Evolutionary conservation across 1,140 invertebrate species (phyloP).

Genomic region (Zaprionus ghesquierei): DNA sequence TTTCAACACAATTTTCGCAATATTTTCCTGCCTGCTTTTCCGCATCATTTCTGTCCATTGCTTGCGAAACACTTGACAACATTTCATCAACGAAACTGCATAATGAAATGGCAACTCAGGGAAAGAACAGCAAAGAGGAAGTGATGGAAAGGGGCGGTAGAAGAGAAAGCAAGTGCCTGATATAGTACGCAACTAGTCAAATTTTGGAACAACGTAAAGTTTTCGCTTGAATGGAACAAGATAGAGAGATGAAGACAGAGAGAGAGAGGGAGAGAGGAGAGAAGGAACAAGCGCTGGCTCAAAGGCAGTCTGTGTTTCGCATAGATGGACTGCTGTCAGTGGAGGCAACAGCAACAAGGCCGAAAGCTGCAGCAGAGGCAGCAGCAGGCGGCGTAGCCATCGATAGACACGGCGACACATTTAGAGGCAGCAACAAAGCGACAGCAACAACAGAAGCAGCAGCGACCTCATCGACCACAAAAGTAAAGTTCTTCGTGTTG

Average conservation of each 20-base stretch:
- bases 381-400: conserved; percentile 19
- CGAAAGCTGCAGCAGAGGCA: neutral
- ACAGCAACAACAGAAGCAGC: conserved; percentile 25
- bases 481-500: conserved; percentile 70
- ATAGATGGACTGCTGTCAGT: conserved; percentile 12
- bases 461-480: conserved; percentile 56
- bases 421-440: conserved; percentile 39
- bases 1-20: neutral
- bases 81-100: conserved; percentile 44
- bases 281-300: neutral
- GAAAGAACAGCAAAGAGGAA: neutral
- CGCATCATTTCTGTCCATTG: neutral
- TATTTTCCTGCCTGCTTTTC: neutral
- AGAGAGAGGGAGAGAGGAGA: neutral
- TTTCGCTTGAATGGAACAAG: conserved; percentile 4
- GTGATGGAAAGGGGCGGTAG: neutral
- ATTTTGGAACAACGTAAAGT: conserved; percentile 21
- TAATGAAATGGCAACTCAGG: conserved; percentile 27
- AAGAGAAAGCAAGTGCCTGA: neutral
- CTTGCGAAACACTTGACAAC: conserved; percentile 12
- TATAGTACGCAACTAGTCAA: neutral
- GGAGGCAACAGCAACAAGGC: conserved; percentile 19
- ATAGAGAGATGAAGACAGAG: neutral
- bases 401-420: conserved; percentile 44
- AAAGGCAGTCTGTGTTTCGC: conserved; percentile 20